Evolutionary conservation across 2,797 vertebrate species (phyloP).

Genomic region (Pogoniulus pusillus): DNA sequence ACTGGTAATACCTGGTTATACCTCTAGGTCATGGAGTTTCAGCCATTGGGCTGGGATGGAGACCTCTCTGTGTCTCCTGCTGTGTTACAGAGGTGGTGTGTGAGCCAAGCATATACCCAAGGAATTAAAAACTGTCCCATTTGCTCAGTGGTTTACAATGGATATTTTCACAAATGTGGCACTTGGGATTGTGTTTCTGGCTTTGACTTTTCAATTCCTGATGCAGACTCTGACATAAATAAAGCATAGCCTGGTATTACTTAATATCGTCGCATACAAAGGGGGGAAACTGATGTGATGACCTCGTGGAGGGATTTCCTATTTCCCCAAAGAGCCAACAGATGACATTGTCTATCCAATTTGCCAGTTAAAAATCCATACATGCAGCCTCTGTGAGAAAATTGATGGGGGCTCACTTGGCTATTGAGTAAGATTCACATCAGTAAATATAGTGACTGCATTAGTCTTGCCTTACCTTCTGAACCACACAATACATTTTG

Average conservation of each 20-base stretch:
- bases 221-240: no score
- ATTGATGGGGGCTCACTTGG: constrained; percentile 68
- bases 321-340: constrained; percentile 63
- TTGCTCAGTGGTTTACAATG: no score
- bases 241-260: neutral
- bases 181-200: no score
- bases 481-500: constrained; percentile 63
- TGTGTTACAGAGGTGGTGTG: no score
- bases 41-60: no score
- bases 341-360: constrained; percentile 65
- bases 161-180: no score
- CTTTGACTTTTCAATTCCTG: no score
- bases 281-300: constrained; percentile 55
- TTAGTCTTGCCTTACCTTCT: constrained; percentile 57
- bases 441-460: constrained; percentile 67
- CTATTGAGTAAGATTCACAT: constrained; percentile 67
- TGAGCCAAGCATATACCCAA: no score
- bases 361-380: constrained; percentile 72
- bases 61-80: no score
- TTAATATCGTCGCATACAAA: constrained; percentile 20
- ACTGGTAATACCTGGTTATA: no score
- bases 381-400: constrained; percentile 58
- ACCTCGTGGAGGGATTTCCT: constrained; percentile 43
- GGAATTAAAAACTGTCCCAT: no score
- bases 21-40: no score